These are phyloP conservation scores for Acleris laterana DNA, from an alignment of 2,888 invertebrate species.

Conservation along the genomic window DNA sequence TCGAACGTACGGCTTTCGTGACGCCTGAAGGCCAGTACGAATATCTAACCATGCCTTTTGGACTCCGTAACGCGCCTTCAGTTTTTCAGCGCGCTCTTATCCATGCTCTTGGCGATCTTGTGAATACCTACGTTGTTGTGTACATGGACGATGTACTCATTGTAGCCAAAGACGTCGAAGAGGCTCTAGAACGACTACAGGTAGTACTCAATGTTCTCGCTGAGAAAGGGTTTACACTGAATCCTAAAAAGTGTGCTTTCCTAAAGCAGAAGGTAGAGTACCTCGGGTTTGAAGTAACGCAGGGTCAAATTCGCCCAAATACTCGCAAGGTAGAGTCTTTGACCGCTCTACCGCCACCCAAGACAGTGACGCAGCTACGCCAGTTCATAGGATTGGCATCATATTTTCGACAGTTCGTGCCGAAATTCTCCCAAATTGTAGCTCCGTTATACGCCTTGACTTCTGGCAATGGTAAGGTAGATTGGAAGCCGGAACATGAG, in stretches of 20 bases:
- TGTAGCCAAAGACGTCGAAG: neutral
- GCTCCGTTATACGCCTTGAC: neutral
- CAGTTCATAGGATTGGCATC: neutral
- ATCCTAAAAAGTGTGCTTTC: slow-evolving; percentile 21
- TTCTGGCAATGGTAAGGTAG: neutral
- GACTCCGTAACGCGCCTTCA: slow-evolving; percentile 51
- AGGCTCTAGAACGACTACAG: slow-evolving; percentile 17
- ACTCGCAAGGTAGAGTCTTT: slow-evolving; percentile 33
- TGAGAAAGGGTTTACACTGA: slow-evolving; percentile 19
- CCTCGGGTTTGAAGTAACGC: slow-evolving; percentile 7
- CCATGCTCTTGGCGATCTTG: slow-evolving; percentile 17
- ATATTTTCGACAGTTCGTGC: no score
- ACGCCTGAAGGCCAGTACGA: slow-evolving; percentile 51
- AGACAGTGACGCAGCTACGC: neutral
- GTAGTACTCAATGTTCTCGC: slow-evolving; percentile 6
- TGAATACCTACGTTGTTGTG: slow-evolving; percentile 9
- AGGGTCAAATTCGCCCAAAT: slow-evolving; percentile 36
- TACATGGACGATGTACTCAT: slow-evolving; percentile 24
- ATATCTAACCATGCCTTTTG: slow-evolving; percentile 55
- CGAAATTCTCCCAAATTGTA: no score
- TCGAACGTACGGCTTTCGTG: slow-evolving; percentile 38
- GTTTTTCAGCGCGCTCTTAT: slow-evolving; percentile 46
- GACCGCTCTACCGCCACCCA: neutral
- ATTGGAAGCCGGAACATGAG: slow-evolving; percentile 4
- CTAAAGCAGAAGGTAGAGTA: slow-evolving; percentile 5